Evolutionary conservation across 2,113 vertebrate species (phyloP).

Genomic region (Azemiops feae): DNA sequence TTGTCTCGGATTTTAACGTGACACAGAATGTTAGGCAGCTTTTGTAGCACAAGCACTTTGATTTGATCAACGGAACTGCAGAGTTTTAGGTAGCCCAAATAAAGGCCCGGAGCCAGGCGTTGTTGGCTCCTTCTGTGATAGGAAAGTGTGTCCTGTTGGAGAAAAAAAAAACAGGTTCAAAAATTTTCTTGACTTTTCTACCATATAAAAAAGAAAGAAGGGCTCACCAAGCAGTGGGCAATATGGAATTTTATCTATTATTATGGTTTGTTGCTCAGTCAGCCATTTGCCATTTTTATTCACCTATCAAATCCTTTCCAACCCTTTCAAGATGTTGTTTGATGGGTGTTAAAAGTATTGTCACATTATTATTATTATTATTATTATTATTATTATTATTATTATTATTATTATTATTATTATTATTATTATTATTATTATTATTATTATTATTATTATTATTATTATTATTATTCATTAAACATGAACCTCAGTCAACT

Average conservation of each 20-base stretch:
- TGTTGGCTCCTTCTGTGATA: constrained; percentile 89
- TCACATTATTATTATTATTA: background rate
- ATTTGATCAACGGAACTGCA: constrained; percentile 98
- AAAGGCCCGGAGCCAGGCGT: constrained; percentile 84
- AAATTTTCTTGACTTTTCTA: constrained; percentile 8
- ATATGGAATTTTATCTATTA: background rate
- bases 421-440: too few species aligned
- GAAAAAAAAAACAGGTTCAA: constrained; percentile 23
- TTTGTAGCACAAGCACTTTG: constrained; percentile 89
- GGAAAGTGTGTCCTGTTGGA: constrained; percentile 83
- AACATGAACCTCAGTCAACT: too few species aligned
- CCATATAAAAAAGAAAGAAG: constrained; percentile 10
- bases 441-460: too few species aligned
- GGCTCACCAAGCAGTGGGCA: constrained; percentile 36
- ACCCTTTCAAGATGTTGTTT: background rate
- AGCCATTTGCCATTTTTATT: background rate
- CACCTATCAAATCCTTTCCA: background rate
- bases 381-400: too few species aligned
- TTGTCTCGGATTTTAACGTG: constrained; percentile 88
- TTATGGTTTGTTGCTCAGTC: background rate
- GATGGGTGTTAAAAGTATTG: background rate
- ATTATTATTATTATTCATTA: too few species aligned
- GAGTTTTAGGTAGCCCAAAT: constrained; percentile 94
- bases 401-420: too few species aligned
- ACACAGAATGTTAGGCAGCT: constrained; percentile 89